A percentile compares a stretch with the other conserved stretches of the same genome.
These are phyloP conservation scores for Ceraclea dissimilis DNA, from an alignment of 2,888 invertebrate genomes.

Conservation along the genomic window DNA sequence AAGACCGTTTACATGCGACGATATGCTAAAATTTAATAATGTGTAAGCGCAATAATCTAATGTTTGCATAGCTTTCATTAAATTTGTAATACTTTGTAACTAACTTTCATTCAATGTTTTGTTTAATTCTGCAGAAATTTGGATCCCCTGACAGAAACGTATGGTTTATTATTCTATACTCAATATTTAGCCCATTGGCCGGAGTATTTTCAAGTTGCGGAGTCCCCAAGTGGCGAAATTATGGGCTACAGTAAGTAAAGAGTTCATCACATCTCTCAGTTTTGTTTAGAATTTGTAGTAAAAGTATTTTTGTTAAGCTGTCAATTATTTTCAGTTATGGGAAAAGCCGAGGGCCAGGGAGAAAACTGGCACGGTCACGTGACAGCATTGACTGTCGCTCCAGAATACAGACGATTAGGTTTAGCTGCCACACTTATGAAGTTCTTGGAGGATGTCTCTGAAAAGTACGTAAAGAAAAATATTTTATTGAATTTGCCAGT, in stretches of 20 bases:
- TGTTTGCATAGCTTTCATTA: not conserved
- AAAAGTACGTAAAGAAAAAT: slow-evolving; percentile 69
- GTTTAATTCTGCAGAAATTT: slow-evolving; percentile 65
- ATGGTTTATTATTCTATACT: slow-evolving; percentile 92
- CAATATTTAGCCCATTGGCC: slow-evolving; percentile 98
- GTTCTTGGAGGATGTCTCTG: slow-evolving; percentile 91
- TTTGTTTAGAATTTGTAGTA: slow-evolving; percentile 2
- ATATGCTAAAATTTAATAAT: slow-evolving; percentile 91
- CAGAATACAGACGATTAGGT: slow-evolving; percentile 86
- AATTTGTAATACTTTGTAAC: not conserved
- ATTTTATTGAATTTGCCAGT: slow-evolving; percentile 22
- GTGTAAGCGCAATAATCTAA: slow-evolving; percentile 59
- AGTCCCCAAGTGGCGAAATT: slow-evolving; percentile 91
- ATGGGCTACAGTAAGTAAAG: slow-evolving; percentile 98
- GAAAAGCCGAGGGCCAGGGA: slow-evolving; percentile 92
- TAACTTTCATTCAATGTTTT: not conserved
- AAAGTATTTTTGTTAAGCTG: too few relatives aligned
- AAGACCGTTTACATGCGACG: slow-evolving; percentile 87
- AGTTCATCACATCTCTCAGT: too few relatives aligned
- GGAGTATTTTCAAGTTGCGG: slow-evolving; percentile 96
- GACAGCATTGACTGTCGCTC: slow-evolving; percentile 93
- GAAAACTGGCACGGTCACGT: slow-evolving; percentile 99
- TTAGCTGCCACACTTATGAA: slow-evolving; percentile 91
- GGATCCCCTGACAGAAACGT: slow-evolving; percentile 96
- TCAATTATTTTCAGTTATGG: slow-evolving; percentile 96